These are phyloP conservation scores for Amblyornis subalaris DNA, from an alignment of 2,113 vertebrate genomes.

Conservation along the genomic window DNA sequence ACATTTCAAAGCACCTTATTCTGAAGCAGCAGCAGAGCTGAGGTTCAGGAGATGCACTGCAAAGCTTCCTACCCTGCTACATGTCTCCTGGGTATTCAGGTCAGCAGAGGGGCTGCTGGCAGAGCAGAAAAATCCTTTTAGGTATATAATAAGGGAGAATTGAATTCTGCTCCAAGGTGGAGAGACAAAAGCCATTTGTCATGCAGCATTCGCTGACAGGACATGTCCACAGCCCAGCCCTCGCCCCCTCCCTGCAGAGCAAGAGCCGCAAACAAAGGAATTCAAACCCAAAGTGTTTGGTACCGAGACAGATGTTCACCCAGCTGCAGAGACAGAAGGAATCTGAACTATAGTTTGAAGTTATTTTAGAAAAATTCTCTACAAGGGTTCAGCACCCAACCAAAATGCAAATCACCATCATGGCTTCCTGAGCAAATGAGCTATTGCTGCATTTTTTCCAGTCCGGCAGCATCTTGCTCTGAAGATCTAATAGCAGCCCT, in stretches of 20 bases:
- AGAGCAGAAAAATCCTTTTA: not conserved
- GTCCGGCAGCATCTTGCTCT: conserved; percentile 39
- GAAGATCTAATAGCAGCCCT: conserved; percentile 48
- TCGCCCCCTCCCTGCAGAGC: not conserved
- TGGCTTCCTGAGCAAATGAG: conserved; percentile 41
- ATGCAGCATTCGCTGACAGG: not conserved
- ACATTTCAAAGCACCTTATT: not conserved
- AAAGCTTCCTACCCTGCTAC: not conserved
- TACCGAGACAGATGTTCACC: not conserved
- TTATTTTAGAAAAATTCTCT: not conserved
- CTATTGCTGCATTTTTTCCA: conserved; percentile 39
- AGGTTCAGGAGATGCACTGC: not conserved
- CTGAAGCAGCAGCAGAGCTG: not conserved
- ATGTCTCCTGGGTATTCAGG: not conserved
- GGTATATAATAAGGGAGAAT: not conserved
- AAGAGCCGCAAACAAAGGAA: not conserved
- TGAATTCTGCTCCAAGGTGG: conserved; percentile 3
- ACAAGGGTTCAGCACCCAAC: not conserved
- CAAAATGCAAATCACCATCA: conserved; percentile 41
- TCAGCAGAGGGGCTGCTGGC: not conserved
- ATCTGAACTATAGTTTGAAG: not conserved
- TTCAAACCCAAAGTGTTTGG: not conserved
- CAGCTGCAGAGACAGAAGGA: not conserved
- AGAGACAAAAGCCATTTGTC: conserved; percentile 9
- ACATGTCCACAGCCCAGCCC: not conserved